Conservation (phyloP, 2,113 vertebrate species). For the Proteles cristata region DNA sequence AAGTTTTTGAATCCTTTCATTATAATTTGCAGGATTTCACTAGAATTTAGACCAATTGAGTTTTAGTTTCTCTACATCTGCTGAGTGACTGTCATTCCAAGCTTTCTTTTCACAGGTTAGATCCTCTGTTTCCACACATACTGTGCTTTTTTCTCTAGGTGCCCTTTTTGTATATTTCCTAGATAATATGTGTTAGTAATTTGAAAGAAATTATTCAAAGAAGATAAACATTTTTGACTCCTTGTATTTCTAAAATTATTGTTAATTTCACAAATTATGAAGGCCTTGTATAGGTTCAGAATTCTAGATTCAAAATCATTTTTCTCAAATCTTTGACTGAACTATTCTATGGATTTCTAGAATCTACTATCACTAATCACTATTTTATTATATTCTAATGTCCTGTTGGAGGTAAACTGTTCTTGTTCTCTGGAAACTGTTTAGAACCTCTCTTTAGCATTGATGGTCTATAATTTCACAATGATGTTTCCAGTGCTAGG, state of each 20-base stretch:
- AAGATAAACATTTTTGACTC: background rate
- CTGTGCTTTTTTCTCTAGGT: background rate
- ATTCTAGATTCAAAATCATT: constrained; percentile 2
- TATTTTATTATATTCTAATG: background rate
- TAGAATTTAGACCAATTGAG: background rate
- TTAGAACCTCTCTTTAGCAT: background rate
- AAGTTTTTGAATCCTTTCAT: background rate
- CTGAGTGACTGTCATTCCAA: background rate
- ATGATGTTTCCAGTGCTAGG: background rate
- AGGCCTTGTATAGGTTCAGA: background rate
- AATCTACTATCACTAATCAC: too few relatives aligned
- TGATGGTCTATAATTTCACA: background rate
- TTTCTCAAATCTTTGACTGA: background rate
- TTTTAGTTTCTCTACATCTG: background rate
- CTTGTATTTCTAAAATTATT: background rate
- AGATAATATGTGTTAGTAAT: background rate
- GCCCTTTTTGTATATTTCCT: background rate
- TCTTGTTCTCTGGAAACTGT: background rate
- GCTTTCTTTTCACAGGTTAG: background rate
- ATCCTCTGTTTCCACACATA: background rate
- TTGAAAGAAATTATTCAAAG: background rate
- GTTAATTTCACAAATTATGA: background rate
- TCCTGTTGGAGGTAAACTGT: background rate
- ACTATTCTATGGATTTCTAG: background rate
- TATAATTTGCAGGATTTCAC: background rate